These are phyloP conservation scores for Tetragnatha versicolor DNA, from an alignment of 1,140 invertebrate genomes.

Conservation along the genomic window DNA sequence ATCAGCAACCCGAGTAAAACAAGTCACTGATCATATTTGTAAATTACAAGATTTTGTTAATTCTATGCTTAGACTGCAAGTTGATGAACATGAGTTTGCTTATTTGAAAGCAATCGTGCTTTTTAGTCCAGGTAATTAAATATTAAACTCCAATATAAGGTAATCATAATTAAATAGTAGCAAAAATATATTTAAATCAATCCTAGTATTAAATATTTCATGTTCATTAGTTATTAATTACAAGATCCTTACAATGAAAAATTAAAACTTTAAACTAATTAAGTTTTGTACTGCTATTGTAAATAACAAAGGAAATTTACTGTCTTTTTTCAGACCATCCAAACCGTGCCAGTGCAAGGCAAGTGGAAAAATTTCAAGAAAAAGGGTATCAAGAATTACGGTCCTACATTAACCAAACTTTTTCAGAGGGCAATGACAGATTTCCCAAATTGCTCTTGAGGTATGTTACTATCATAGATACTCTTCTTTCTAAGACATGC, in stretches of 20 bases:
- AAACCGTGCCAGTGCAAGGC: constrained; percentile 60
- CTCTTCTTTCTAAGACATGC: too few relatives aligned
- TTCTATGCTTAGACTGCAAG: constrained; percentile 76
- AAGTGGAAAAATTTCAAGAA: constrained; percentile 76
- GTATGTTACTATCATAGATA: too few relatives aligned
- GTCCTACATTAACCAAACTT: constrained; percentile 68
- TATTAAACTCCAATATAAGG: too few relatives aligned
- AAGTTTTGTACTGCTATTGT: too few relatives aligned
- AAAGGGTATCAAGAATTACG: constrained; percentile 76
- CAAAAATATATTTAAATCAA: too few relatives aligned
- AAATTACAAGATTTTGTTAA: constrained; percentile 84
- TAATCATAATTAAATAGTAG: too few relatives aligned
- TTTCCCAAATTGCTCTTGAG: constrained; percentile 74
- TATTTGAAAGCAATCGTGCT: constrained; percentile 88
- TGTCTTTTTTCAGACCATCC: constrained; percentile 57
- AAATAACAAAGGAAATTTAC: too few relatives aligned
- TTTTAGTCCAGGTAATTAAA: constrained; percentile 73
- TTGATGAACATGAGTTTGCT: constrained; percentile 85
- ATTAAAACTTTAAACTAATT: too few relatives aligned
- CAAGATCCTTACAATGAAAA: too few relatives aligned
- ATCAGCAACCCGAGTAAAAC: constrained; percentile 74
- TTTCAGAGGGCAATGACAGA: constrained; percentile 67
- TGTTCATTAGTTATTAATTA: too few relatives aligned
- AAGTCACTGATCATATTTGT: constrained; percentile 81
- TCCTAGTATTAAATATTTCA: too few relatives aligned